These are phyloP conservation scores for Oryzias dopingdopingensis DNA, from an alignment of 2,797 vertebrate genomes.

Conservation along the genomic window DNA sequence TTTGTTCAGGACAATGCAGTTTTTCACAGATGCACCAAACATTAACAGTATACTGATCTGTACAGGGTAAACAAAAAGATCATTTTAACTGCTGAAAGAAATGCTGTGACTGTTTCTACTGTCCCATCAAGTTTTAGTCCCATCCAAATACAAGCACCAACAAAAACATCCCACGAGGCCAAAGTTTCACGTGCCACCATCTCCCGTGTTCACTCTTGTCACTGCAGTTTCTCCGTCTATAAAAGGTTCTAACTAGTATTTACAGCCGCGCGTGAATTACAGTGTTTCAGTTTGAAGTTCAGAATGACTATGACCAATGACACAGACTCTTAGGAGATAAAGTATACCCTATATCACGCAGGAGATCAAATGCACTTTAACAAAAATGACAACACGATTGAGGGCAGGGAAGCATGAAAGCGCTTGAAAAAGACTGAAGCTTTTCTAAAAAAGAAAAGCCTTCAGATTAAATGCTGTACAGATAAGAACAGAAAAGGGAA, in stretches of 20 bases:
- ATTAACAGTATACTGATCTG: constrained; percentile 14
- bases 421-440: neutral
- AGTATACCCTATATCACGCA: too few species aligned
- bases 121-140: constrained; percentile 19
- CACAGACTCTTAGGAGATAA: constrained; percentile 10
- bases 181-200: constrained; percentile 47
- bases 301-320: constrained; percentile 34
- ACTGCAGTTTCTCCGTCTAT: constrained; percentile 51
- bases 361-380: neutral
- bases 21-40: constrained; percentile 4
- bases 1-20: neutral
- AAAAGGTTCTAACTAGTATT: constrained; percentile 66
- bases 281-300: constrained; percentile 39
- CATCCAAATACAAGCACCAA: constrained; percentile 25
- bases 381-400: constrained; percentile 1
- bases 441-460: neutral
- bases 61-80: constrained; percentile 20
- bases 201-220: constrained; percentile 52
- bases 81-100: constrained; percentile 1
- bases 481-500: neutral
- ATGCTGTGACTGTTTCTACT: constrained; percentile 10
- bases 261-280: constrained; percentile 60
- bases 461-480: neutral
- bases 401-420: neutral
- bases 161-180: constrained; percentile 21